Evolutionary conservation across 2,797 vertebrate genomes (phyloP), one percentile per base, ranked within the genome.

Genomic region (Nannoperca australis): DNA sequence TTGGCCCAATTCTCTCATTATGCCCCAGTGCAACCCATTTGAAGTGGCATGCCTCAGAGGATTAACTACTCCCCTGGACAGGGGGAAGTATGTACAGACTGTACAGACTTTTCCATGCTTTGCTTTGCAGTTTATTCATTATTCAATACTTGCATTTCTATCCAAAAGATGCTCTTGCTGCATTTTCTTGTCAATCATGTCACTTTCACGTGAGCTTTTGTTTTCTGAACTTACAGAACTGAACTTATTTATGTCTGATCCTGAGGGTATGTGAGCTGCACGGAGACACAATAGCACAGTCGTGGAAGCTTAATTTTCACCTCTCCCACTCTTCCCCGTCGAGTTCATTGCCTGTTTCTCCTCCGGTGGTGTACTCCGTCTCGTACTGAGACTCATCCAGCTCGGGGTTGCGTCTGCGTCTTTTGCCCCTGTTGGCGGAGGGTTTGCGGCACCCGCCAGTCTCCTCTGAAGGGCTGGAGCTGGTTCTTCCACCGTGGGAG

Each of bases 281-380:
- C 30, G 2, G 22, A 67, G 47, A 73, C 18, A 40, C 44, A 54
- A 13, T 1, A 1, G 38, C 22, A 15, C 44, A 32, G 17, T 13
- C 1, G 4, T 27, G 17, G 22, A 64, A 20, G 63, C 20, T n/a
- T 34, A 44, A 7, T 8, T 32, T 87, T 91, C 73, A 96, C 95
- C 91, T 93, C 65, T 89, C 91, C 96, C 95, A 96, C 20, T 96
- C 90, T 1, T 95, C 95, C 2, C 6, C 42, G 47, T 98, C 95
- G 0, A 93, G 87, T 59, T 98, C 97, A 0, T 96, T 96, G 1
- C 95, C 91, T 0, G 95, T 97, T 79, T 97, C 97, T 69, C 95
- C 93, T 0, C 96, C 97, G 0, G 96, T 97, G 56, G 97, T 97
- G 92, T 97, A 97, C 84, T 97, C 97, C 0, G 97, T 97, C 89